These are phyloP conservation scores for Cirrhinus mrigala DNA, from an alignment of 2,797 vertebrate genomes.

Conservation along the genomic window DNA sequence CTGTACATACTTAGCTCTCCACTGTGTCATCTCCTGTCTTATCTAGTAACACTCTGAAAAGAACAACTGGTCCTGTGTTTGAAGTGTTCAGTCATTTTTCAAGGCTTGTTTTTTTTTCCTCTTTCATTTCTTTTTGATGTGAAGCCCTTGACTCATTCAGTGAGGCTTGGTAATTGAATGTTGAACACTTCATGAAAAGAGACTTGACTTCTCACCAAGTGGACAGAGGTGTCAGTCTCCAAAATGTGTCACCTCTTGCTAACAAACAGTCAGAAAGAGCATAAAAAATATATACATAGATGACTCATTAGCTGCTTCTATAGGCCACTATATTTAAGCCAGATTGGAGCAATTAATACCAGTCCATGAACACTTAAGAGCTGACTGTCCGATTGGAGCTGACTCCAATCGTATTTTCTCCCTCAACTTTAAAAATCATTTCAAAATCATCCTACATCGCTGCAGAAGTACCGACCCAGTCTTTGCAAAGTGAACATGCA, in stretches of 20 bases:
- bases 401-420: too few relatives aligned
- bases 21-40: slow-evolving; percentile 36
- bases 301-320: background rate
- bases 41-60: slow-evolving; percentile 36
- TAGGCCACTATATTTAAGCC: background rate
- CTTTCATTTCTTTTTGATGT: slow-evolving; percentile 48
- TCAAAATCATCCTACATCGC: too few relatives aligned
- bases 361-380: background rate
- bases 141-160: slow-evolving; percentile 11
- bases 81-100: slow-evolving; percentile 48
- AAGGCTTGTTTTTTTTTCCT: slow-evolving; percentile 21
- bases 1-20: slow-evolving; percentile 8
- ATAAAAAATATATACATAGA: background rate
- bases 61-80: slow-evolving; percentile 47
- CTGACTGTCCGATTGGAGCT: too few relatives aligned
- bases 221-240: background rate
- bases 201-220: slow-evolving; percentile 36
- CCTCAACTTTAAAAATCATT: too few relatives aligned
- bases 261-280: background rate
- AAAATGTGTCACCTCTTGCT: background rate
- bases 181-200: slow-evolving; percentile 42
- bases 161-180: slow-evolving; percentile 51
- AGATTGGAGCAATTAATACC: background rate
- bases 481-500: too few relatives aligned
- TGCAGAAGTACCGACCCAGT: too few relatives aligned